Evolutionary conservation across 1,140 invertebrate species (phyloP), one percentile per base, ranked within the genome.

Genomic region (Drosophila navojoa): DNA sequence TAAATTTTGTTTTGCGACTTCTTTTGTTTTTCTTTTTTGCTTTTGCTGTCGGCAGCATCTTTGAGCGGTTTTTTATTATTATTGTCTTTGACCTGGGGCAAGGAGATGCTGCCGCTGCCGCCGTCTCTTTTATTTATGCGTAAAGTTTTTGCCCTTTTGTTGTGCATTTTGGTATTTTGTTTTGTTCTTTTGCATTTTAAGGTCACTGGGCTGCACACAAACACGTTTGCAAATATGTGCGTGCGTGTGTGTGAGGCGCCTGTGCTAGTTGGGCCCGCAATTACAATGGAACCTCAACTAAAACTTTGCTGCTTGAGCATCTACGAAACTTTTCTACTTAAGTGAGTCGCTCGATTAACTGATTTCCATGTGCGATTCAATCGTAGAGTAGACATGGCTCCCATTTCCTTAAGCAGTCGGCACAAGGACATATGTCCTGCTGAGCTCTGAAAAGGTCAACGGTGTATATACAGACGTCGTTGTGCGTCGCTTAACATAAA

Each of bases 61-160:
- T 85, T 78, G 70, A 85, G 75, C 77, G 70, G 52, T 75, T 85
- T 86, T 86, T 81, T 86, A 86, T 85, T 86, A 78, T 86, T 86
- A 72, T 79, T 73, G 81, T 81, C 71, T 81, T 81, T 79, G 78
- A 84, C 81, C 70, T 71, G 77, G 57, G 15, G 68, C 47, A 66
- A 53, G 53, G 57, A 52, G 40, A 42, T 62, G 75, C 67, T 9
- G 32, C 40, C 15, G 66, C 32, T 7, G 32, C 25, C n/a, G 62
- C 54, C 4, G 40, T 40, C 27, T 71, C 59, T 61, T 77, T 85
- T 85, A 80, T 80, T 85, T 80, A 81, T 75, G 62, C 60, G 13
- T 19, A 77, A 81, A 81, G 61, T 80, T 69, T 75, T 64, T 38
- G 40, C 49, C 47, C 10, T 42, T 60, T 62, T 76, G 38, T 67